Evolutionary conservation across 2,113 vertebrate species (phyloP).

Genomic region (Lipotes vexillifer): DNA sequence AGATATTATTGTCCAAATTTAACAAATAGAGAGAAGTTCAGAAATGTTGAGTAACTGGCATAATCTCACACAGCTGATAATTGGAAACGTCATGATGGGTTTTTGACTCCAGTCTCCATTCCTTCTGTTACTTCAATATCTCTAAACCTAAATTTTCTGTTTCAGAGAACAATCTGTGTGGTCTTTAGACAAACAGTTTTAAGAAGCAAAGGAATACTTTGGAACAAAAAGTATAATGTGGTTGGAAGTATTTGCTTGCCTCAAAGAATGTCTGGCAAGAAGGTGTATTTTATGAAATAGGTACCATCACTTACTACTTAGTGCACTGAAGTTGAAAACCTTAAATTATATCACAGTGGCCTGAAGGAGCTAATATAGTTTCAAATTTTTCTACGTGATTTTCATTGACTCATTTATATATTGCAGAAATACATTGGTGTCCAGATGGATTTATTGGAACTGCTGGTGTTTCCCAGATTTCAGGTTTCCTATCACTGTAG

Average conservation of each 20-base stretch:
- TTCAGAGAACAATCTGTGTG: background rate
- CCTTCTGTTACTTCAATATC: background rate
- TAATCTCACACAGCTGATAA: background rate
- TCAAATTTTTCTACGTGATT: background rate
- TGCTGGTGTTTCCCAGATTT: background rate
- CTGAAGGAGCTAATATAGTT: background rate
- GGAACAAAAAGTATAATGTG: background rate
- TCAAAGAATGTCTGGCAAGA: background rate
- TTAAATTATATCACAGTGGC: background rate
- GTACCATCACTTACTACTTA: background rate
- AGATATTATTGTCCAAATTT: background rate
- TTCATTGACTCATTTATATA: background rate
- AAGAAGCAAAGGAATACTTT: background rate
- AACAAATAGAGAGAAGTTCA: background rate
- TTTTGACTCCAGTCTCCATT: background rate
- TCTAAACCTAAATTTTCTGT: background rate
- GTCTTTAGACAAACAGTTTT: background rate
- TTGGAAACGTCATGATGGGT: background rate
- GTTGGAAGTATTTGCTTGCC: background rate
- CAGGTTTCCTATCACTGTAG: background rate
- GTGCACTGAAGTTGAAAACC: background rate
- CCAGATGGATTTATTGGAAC: background rate
- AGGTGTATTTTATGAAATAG: background rate
- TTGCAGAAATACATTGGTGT: background rate
- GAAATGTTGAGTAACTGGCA: background rate